These are phyloP conservation scores for Volucella inanis DNA, from an alignment of 2,888 invertebrate genomes.

Conservation along the genomic window DNA sequence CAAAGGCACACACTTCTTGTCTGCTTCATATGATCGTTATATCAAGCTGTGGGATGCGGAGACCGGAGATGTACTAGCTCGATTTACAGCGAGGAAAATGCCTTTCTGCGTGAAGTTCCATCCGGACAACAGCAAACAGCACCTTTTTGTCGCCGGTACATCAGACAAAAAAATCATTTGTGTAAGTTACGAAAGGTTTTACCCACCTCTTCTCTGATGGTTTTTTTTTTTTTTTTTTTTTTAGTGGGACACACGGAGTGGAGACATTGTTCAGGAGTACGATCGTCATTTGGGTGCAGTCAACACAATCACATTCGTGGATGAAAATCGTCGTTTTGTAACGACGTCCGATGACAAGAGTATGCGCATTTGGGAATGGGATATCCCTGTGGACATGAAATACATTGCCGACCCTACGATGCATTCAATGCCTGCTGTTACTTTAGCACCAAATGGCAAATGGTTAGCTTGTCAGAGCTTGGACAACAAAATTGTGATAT, in stretches of 20 bases:
- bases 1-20: conserved; percentile 94
- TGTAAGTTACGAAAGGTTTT: conserved; percentile 85
- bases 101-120: conserved; percentile 99
- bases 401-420: conserved; percentile 99
- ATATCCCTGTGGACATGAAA: conserved; percentile 99
- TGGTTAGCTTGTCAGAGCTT: conserved; percentile 99
- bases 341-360: conserved; percentile 99
- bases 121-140: conserved; percentile 98
- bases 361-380: conserved; percentile 99
- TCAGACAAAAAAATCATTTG: conserved; percentile 99
- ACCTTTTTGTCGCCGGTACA: conserved; percentile 98
- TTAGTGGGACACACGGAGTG: conserved; percentile 96
- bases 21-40: conserved; percentile 98
- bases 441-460: conserved; percentile 97
- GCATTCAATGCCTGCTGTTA: conserved; percentile 99
- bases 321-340: conserved; percentile 98
- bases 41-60: conserved; percentile 99
- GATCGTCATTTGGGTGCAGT: conserved; percentile 99
- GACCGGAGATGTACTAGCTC: conserved; percentile 92
- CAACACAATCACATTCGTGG: conserved; percentile 99
- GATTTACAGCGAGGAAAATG: conserved; percentile 98
- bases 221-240: conserved; percentile 3
- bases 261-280: conserved; percentile 98
- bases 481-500: conserved; percentile 99
- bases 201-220: background rate